phyloP scores from a whole-genome alignment of 2,888 invertebrate genomes.

The Melinopterus prodromus region DNA sequence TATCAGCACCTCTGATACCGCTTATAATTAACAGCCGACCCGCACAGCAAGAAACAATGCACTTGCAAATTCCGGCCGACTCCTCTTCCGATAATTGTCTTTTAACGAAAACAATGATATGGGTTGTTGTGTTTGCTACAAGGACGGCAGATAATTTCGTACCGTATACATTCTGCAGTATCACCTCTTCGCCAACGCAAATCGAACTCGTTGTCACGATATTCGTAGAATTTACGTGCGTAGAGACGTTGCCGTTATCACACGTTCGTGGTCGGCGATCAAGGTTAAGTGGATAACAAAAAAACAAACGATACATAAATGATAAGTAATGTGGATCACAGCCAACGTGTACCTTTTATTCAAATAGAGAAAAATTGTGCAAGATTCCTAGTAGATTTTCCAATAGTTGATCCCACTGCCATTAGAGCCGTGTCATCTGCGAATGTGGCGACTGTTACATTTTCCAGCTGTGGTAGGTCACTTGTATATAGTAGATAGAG shows the following conservation, averaged over 20 bases:
- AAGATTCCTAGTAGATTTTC: too few relatives aligned
- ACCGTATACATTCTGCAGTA: neutral
- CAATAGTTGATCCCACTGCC: too few relatives aligned
- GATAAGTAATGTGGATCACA: too few relatives aligned
- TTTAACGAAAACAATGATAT: neutral
- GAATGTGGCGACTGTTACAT: too few relatives aligned
- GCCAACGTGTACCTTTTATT: too few relatives aligned
- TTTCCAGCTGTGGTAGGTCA: too few relatives aligned
- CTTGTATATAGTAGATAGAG: too few relatives aligned
- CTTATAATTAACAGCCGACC: neutral
- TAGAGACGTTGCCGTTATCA: neutral
- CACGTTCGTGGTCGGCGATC: neutral
- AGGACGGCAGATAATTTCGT: neutral
- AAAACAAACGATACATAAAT: neutral
- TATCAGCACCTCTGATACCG: neutral
- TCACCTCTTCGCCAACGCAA: neutral
- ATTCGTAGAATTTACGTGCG: neutral
- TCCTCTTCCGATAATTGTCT: neutral
- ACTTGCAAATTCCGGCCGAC: neutral
- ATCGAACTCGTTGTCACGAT: neutral
- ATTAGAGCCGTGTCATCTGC: too few relatives aligned
- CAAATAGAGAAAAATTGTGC: too few relatives aligned
- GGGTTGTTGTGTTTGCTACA: neutral
- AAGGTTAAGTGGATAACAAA: neutral
- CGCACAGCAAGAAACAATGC: constrained; percentile 4